A percentile compares a stretch with the other conserved stretches of the same genome.
These are phyloP conservation scores for Pogonomyrmex barbatus DNA, from an alignment of 1,140 invertebrate genomes.

Conservation along the genomic window DNA sequence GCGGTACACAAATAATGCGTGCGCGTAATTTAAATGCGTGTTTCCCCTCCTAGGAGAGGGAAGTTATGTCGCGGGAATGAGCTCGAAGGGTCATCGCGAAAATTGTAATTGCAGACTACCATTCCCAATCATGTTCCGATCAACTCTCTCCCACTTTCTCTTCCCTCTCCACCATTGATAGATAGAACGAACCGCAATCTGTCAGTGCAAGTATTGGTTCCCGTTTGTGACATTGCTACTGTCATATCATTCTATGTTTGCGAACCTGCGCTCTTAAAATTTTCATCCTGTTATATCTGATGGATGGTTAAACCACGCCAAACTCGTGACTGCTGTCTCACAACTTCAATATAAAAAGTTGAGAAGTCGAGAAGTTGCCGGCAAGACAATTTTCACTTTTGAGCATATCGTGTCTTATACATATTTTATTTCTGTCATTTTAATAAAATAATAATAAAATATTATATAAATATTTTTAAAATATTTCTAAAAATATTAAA, in stretches of 20 bases:
- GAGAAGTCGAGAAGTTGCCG: neutral
- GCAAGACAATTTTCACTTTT: neutral
- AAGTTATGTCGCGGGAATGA: neutral
- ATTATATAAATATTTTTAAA: neutral
- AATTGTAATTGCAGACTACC: constrained; percentile 69
- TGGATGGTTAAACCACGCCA: constrained; percentile 22
- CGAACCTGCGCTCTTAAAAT: constrained; percentile 50
- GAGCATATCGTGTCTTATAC: constrained; percentile 42
- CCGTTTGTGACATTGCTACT: constrained; percentile 44
- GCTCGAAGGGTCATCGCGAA: constrained; percentile 62
- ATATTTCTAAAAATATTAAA: neutral
- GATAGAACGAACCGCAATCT: constrained; percentile 25
- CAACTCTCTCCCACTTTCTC: neutral
- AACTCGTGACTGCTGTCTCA: neutral
- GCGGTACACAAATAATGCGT: constrained; percentile 42
- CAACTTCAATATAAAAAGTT: constrained; percentile 12
- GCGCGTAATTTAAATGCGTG: constrained; percentile 68
- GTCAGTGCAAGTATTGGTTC: constrained; percentile 62
- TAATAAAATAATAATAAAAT: no score
- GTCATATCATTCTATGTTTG: neutral
- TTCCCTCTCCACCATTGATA: neutral
- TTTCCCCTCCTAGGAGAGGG: neutral
- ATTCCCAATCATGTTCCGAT: neutral
- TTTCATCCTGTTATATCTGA: constrained; percentile 42
- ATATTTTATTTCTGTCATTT: neutral